phyloP scores from a whole-genome alignment of 2,797 vertebrate species.

The Helostoma temminkii region DNA sequence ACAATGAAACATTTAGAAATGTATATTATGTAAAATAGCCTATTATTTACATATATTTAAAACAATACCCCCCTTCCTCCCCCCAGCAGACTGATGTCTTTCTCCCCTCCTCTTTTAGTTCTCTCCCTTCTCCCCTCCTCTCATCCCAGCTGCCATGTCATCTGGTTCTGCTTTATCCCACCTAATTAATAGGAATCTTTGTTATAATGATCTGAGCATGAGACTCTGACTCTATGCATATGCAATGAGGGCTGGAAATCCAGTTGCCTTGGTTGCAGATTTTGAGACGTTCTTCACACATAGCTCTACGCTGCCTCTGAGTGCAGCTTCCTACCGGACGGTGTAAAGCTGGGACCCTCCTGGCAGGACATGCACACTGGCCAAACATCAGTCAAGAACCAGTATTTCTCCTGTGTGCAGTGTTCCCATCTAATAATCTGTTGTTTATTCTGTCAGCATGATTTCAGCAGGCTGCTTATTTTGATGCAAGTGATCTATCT shows the following conservation, averaged over 20 bases:
- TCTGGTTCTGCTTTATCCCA: slow-evolving; percentile 84
- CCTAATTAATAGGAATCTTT: slow-evolving; percentile 89
- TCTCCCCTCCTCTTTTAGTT: slow-evolving; percentile 60
- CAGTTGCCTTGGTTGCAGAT: slow-evolving; percentile 76
- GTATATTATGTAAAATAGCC: slow-evolving; percentile 7
- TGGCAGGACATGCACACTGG: slow-evolving; percentile 53
- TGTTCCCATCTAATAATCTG: slow-evolving; percentile 83
- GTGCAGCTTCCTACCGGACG: slow-evolving; percentile 43
- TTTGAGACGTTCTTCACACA: slow-evolving; percentile 60
- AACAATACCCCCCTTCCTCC: slow-evolving; percentile 12
- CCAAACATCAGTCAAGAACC: slow-evolving; percentile 58
- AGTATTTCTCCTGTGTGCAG: slow-evolving; percentile 33
- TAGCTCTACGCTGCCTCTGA: slow-evolving; percentile 46
- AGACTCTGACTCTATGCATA: slow-evolving; percentile 84
- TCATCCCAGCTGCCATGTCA: slow-evolving; percentile 81
- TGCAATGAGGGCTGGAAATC: slow-evolving; percentile 78
- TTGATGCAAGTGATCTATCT: slow-evolving; percentile 90
- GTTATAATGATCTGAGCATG: slow-evolving; percentile 85
- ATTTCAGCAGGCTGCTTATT: slow-evolving; percentile 89
- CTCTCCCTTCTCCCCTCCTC: slow-evolving; percentile 72
- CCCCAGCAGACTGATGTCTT: slow-evolving; percentile 61
- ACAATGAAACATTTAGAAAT: neutral
- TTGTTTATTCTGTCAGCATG: slow-evolving; percentile 88
- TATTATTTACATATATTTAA: slow-evolving; percentile 26
- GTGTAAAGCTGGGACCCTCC: slow-evolving; percentile 37